Base-by-base conservation (phyloP, 2,113 vertebrate species). In the Hyperopisus bebe region DNA sequence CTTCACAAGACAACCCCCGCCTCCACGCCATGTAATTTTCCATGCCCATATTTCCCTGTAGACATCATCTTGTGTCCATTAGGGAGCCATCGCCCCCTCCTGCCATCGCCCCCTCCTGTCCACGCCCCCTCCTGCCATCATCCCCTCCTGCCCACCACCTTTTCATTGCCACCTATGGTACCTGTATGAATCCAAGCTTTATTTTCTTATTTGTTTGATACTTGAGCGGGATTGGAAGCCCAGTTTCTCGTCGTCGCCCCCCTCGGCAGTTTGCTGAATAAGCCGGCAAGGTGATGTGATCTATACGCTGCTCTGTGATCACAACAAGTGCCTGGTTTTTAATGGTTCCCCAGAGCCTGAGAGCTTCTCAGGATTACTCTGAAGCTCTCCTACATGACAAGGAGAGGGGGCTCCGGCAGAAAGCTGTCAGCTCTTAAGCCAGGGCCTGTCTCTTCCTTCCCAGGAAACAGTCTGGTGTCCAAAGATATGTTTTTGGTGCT, bases 391-490 rank as follows among this genome's bases (percentile, higher is more conserved):
- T 55, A 90, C 50, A 84, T 24, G 21, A 24, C 44, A 47, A 47
- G 27, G 86, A 88, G 85, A 48, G 53, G 90, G 19, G 86, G 90
- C 86, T 89, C 21, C 17, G 0, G 74, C 74, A 80, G 88, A 91
- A 89, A 88, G 31, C 90, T 74, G 47, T 88, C 90, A 62, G 89
- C 86, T 89, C 70, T 62, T 85, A 89, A 91, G 74, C 90, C 89
- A 89, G 66, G 89, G 89, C 83, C 88, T 92, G 89, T 92, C 92
- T 44, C 91, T 87, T 91, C 87, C 35, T 83, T 83, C 80, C 15
- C 44, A 39, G 87, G 87, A 62, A 86, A 70, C 42, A 27, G 31
- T 83, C 80, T 89, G 48, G 55, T 66, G 89, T 74, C 66, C 51
- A 83, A 70, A 80, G 58, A 62, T 48, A 11, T 91, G 58, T 70